These are phyloP conservation scores for Ormyrus rosae DNA, from an alignment of 2,888 invertebrate species.

Conservation along the genomic window DNA sequence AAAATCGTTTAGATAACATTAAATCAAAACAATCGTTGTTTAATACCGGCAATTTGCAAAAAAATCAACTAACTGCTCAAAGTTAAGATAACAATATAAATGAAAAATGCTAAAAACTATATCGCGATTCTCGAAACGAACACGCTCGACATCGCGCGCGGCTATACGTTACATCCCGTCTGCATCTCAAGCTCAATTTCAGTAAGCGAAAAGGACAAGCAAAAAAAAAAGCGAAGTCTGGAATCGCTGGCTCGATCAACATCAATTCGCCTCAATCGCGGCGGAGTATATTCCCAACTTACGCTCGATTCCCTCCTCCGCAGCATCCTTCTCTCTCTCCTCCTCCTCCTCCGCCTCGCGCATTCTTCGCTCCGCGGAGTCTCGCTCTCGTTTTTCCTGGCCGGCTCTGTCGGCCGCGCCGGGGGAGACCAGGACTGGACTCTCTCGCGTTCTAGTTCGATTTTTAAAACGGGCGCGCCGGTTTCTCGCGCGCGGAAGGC, in stretches of 20 bases:
- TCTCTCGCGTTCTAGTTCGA: not conserved
- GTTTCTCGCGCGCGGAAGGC: too few relatives aligned
- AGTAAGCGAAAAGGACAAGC: not conserved
- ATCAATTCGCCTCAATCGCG: conserved; percentile 34
- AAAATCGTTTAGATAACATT: too few relatives aligned
- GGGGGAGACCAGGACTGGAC: not conserved
- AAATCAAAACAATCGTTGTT: too few relatives aligned
- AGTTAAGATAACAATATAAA: too few relatives aligned
- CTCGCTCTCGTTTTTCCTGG: conserved; percentile 24
- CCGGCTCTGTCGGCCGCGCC: conserved; percentile 11
- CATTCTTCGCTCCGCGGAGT: conserved; percentile 14
- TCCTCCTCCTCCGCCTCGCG: conserved; percentile 4
- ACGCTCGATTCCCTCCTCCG: conserved; percentile 34
- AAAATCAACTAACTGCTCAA: too few relatives aligned
- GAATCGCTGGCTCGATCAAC: conserved; percentile 26
- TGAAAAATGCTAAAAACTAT: too few relatives aligned
- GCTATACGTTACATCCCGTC: not conserved
- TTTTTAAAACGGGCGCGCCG: too few relatives aligned
- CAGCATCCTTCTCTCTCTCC: not conserved
- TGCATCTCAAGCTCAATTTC: not conserved
- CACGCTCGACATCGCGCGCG: not conserved
- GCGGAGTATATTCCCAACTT: conserved; percentile 16
- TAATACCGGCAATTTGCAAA: too few relatives aligned
- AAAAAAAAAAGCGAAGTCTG: not conserved
- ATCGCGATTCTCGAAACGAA: not conserved